Base-by-base conservation (phyloP, 2,888 invertebrate species). In the Serrognathus titanus region DNA sequence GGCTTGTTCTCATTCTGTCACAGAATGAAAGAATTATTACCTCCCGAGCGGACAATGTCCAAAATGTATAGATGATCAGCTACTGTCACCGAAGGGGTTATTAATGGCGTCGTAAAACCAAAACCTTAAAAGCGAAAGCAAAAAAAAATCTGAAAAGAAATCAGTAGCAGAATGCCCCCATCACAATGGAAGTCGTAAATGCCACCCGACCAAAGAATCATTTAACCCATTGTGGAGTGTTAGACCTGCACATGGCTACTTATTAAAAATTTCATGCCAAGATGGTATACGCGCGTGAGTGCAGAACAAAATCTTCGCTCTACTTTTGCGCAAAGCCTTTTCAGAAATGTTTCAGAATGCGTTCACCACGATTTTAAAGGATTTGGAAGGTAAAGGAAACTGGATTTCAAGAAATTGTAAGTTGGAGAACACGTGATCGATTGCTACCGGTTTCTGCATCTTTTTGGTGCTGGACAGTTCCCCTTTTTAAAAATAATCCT, bases 211-310 rank as follows among this genome's bases (percentile, higher is more conserved):
- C 69, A 63, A 66, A 68, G 68, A 68, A 70, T 69, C 70, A 70
- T 70, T 70, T 70, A 70, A 70, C 69, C 69, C 69, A 69, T 70
- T 70, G 70, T 69, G 13, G 59, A 53, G 24, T 39, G 37, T 41
- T 48, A 38, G 59, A 64, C 65, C 63, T 66, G 66, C 64, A 64
- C 66, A 66, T 63, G 64, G 62, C 57, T 53, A 57, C 64, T 66
- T 62, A 66, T 66, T 66, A 65, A 59, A 53, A 63, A 63, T 61
- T 63, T 63, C 56, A 59, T 55, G 49, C 37, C 31, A 50, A 63
- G 61, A 64, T 64, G 24, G 24, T 31, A 7, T 31, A 6, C 6
- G 24, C 24, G 24, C 1, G 24, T 31, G 24, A 31, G 24, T 31
- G 24, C 24, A 31, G 24, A 6, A 31, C 24, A 7, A 31, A 31